These are phyloP conservation scores for Asobara japonica DNA, from an alignment of 1,140 invertebrate genomes.

Conservation along the genomic window DNA sequence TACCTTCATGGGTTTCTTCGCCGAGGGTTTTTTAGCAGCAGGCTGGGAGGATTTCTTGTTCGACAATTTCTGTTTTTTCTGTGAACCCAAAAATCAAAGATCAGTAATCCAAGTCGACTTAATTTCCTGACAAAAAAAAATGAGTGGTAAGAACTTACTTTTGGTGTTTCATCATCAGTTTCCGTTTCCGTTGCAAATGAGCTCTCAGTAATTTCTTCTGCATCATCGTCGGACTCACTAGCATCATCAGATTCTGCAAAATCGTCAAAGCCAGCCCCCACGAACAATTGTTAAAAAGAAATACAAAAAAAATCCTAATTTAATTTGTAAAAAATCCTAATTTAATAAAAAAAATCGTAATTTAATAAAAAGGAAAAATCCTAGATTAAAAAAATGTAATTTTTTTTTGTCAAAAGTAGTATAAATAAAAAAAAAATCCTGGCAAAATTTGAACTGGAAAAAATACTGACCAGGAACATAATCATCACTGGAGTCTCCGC, in stretches of 20 bases:
- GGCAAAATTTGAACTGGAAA: slow-evolving; percentile 8
- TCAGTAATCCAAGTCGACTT: background rate
- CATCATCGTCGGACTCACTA: slow-evolving; percentile 36
- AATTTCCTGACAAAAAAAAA: background rate
- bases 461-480: slow-evolving; percentile 60
- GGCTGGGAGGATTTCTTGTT: background rate
- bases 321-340: too few relatives aligned
- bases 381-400: too few relatives aligned
- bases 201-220: slow-evolving; percentile 45
- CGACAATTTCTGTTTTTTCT: slow-evolving; percentile 21
- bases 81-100: background rate
- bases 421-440: too few relatives aligned
- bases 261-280: too few relatives aligned
- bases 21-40: background rate
- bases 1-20: background rate
- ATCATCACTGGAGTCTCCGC: slow-evolving; percentile 66
- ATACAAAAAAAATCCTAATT: too few relatives aligned
- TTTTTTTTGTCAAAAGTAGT: too few relatives aligned
- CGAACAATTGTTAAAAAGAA: too few relatives aligned
- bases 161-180: slow-evolving; percentile 57
- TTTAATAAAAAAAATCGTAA: too few relatives aligned
- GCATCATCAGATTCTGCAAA: slow-evolving; percentile 32
- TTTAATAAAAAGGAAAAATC: background rate
- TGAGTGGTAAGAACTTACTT: too few relatives aligned
- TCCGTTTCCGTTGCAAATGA: slow-evolving; percentile 46